Percentiles rank a stretch among this genome's conserved stretches.
phyloP scores from a whole-genome alignment of 2,113 vertebrate species.

The Ondatra zibethicus region DNA sequence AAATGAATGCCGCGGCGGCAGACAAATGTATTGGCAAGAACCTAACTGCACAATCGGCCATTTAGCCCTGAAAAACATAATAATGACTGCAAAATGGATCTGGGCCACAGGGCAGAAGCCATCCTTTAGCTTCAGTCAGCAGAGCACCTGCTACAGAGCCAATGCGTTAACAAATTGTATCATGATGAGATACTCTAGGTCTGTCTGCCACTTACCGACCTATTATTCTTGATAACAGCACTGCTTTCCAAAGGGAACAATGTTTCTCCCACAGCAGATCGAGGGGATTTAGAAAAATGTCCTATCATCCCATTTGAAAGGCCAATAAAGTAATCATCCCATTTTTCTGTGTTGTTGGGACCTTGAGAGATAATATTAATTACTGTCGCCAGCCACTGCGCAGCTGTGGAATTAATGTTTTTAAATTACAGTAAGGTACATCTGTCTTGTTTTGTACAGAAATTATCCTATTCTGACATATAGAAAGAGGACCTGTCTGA shows the following conservation, averaged over 20 bases:
- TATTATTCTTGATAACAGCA: slow-evolving; percentile 61
- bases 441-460: slow-evolving; percentile 40
- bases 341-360: slow-evolving; percentile 56
- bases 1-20: slow-evolving; percentile 55
- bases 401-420: slow-evolving; percentile 4
- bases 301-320: slow-evolving; percentile 63
- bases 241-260: slow-evolving; percentile 58
- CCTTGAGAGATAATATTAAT: slow-evolving; percentile 46
- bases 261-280: slow-evolving; percentile 53
- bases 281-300: slow-evolving; percentile 67
- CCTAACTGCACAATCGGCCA: slow-evolving; percentile 73
- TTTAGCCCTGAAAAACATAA: slow-evolving; percentile 77
- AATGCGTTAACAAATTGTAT: slow-evolving; percentile 46
- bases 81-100: slow-evolving; percentile 75
- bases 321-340: slow-evolving; percentile 61
- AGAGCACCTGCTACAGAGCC: slow-evolving; percentile 58
- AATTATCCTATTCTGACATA: slow-evolving; percentile 14
- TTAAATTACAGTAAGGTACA: slow-evolving; percentile 14
- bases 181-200: not conserved
- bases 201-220: slow-evolving; percentile 63
- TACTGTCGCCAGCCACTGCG: not conserved
- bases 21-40: slow-evolving; percentile 71
- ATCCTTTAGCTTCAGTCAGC: slow-evolving; percentile 71
- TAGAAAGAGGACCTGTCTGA: not conserved
- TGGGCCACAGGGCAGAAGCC: slow-evolving; percentile 68